A percentile compares a stretch with the other conserved stretches of the same genome.
Evolutionary conservation across 2,797 vertebrate species (phyloP).

Genomic region (Acipenser oxyrinchus): DNA sequence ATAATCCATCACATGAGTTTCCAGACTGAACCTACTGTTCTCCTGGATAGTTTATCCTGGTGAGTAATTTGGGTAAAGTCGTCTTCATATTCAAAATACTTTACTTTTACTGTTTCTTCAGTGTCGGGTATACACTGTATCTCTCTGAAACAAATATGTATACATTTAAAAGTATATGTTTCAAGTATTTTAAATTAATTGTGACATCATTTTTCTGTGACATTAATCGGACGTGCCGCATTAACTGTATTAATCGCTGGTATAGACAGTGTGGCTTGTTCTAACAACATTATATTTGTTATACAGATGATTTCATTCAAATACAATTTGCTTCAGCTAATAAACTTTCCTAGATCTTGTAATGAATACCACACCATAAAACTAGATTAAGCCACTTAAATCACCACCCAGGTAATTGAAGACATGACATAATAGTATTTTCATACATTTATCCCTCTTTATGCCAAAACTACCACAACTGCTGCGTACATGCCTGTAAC

Average conservation of each 20-base stretch:
- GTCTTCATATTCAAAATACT: too few species aligned
- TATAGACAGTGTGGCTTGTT: neutral
- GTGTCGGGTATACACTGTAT: too few species aligned
- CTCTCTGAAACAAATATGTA: too few species aligned
- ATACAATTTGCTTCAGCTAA: neutral
- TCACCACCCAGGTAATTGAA: neutral
- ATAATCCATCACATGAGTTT: too few species aligned
- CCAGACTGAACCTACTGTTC: too few species aligned
- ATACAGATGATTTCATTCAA: constrained; percentile 5
- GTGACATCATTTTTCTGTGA: neutral
- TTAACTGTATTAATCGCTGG: constrained; percentile 2
- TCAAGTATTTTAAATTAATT: neutral
- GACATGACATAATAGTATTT: constrained; percentile 1
- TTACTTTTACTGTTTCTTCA: too few species aligned
- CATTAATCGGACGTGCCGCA: neutral
- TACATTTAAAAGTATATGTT: too few species aligned
- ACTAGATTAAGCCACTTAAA: neutral
- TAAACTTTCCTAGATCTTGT: neutral
- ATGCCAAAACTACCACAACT: neutral
- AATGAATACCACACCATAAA: neutral
- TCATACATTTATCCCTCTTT: neutral
- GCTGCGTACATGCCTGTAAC: neutral
- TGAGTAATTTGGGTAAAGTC: too few species aligned
- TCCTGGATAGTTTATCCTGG: too few species aligned
- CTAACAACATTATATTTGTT: constrained; percentile 4